These are phyloP conservation scores for roundworm (Caenorhabditis elegans) DNA, from an alignment of 1,140 invertebrate genomes.

Conservation along the genomic window WBcel235 BX284605.5:9390001-9390500, in stretches of 20 bases:
- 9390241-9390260: neutral
- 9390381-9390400: neutral
- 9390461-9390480: neutral
- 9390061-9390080: slow-evolving; percentile 6
- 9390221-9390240: neutral
- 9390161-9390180: neutral
- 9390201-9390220: neutral
- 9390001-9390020: slow-evolving; percentile 16
- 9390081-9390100: neutral
- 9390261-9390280: no score
- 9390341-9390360: neutral
- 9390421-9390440: neutral
- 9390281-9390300: neutral
- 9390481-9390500: neutral
- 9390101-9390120: neutral
- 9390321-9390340: neutral
- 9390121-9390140: slow-evolving; percentile 8
- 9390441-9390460: neutral
- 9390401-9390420: neutral
- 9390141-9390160: neutral
- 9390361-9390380: neutral
- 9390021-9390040: slow-evolving; percentile 21
- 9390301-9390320: neutral
- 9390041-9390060: slow-evolving; percentile 21
- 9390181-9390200: neutral